A percentile compares a stretch with the other conserved stretches of the same genome.
Evolutionary conservation across 2,797 vertebrate genomes (phyloP).

Genomic region (Forpus xanthops): DNA sequence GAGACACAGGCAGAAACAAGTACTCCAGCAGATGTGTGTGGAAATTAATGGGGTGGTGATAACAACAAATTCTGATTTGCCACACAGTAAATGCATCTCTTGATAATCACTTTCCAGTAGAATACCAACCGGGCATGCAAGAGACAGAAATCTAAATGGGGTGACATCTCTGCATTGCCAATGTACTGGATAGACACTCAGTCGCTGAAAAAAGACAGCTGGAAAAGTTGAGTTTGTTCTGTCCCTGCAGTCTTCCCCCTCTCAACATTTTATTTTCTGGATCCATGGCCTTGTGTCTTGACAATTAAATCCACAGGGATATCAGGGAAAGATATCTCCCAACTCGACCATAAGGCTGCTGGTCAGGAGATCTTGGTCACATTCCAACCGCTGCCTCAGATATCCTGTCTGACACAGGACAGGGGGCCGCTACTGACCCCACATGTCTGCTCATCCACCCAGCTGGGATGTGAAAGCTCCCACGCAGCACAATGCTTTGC

Average conservation of each 20-base stretch:
- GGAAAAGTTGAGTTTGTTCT: not conserved
- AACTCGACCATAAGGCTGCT: not conserved
- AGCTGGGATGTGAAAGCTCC: conserved; percentile 11
- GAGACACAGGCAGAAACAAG: conserved; percentile 54
- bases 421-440: not conserved
- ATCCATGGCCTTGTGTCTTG: not conserved
- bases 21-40: conserved; percentile 63
- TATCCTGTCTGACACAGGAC: not conserved
- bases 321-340: not conserved
- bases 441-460: not conserved
- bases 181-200: not conserved
- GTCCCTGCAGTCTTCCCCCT: not conserved
- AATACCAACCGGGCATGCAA: not conserved
- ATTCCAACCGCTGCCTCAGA: not conserved
- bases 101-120: conserved; percentile 1
- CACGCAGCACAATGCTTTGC: not conserved
- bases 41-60: conserved; percentile 71
- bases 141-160: not conserved
- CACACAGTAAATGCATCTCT: conserved; percentile 39
- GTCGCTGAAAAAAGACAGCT: not conserved
- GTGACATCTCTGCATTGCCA: not conserved
- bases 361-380: not conserved
- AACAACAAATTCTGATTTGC: conserved; percentile 60
- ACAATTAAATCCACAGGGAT: not conserved
- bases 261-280: not conserved